Evolutionary conservation across 2,888 invertebrate species (phyloP).

Genomic region (Pyralis farinalis): DNA sequence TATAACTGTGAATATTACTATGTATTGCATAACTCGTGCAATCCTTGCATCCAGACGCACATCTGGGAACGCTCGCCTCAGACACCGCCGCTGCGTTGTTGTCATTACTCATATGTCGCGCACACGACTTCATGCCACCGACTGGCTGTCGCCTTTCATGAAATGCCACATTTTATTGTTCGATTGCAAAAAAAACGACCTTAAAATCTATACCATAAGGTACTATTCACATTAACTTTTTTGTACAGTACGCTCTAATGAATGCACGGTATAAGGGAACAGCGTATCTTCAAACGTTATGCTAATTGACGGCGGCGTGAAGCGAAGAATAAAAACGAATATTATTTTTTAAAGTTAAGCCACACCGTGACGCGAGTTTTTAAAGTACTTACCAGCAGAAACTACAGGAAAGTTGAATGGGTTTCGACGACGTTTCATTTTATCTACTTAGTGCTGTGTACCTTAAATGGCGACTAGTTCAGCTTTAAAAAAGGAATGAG

Average conservation of each 20-base stretch:
- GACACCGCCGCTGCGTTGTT: conserved; percentile 67
- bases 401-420: conserved; percentile 3
- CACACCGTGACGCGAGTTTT: conserved; percentile 21
- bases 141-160: conserved; percentile 41
- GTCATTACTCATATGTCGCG: conserved; percentile 78
- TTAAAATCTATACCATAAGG: conserved; percentile 38
- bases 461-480: conserved; percentile 16
- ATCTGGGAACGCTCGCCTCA: conserved; percentile 63
- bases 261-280: conserved; percentile 41
- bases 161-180: conserved; percentile 47
- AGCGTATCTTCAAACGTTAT: conserved; percentile 74
- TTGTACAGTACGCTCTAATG: conserved; percentile 34
- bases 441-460: conserved; percentile 3
- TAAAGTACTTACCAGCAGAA: not conserved
- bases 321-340: conserved; percentile 49
- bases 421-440: not conserved
- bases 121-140: conserved; percentile 65
- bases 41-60: conserved; percentile 60
- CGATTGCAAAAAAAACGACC: conserved; percentile 42
- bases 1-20: conserved; percentile 44
- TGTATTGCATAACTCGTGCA: conserved; percentile 59
- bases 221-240: conserved; percentile 28
- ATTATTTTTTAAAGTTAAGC: conserved; percentile 45
- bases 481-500: conserved; percentile 13
- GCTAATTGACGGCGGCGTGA: conserved; percentile 73